A percentile compares a stretch with the other conserved stretches of the same genome.
phyloP scores from a whole-genome alignment of 2,888 invertebrate species.

The Lacanobia wlatinum region DNA sequence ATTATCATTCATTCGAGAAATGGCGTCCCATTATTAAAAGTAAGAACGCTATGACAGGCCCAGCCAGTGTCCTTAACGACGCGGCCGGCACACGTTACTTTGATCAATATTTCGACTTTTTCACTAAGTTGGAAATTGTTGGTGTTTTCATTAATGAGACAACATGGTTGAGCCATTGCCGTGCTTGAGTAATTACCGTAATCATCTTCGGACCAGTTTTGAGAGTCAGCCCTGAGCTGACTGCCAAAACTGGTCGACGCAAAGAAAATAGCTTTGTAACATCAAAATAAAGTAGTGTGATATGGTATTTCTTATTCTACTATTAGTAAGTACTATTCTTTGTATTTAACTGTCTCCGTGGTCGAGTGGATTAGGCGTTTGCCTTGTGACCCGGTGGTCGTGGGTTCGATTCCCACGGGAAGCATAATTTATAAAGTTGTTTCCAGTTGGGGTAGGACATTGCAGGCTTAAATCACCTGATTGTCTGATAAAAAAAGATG shows the following conservation, averaged over 20 bases:
- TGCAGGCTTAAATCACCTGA: too few relatives aligned
- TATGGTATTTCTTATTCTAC: not conserved
- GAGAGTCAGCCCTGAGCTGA: conserved; percentile 1
- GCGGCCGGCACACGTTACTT: conserved; percentile 59
- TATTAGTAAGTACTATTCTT: not conserved
- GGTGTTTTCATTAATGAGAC: conserved; percentile 52
- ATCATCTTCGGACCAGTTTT: conserved; percentile 38
- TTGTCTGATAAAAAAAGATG: too few relatives aligned
- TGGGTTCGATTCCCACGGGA: too few relatives aligned
- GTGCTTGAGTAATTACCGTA: conserved; percentile 43
- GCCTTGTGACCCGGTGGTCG: too few relatives aligned
- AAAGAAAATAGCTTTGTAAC: not conserved
- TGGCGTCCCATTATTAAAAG: conserved; percentile 59
- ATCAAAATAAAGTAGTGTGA: not conserved
- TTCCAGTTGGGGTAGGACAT: too few relatives aligned
- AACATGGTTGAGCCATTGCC: conserved; percentile 39
- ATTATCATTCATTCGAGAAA: conserved; percentile 68
- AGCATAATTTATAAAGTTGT: too few relatives aligned
- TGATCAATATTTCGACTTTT: conserved; percentile 68
- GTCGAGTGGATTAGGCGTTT: too few relatives aligned
- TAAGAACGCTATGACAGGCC: conserved; percentile 33
- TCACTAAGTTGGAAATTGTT: conserved; percentile 54
- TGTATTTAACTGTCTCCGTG: too few relatives aligned
- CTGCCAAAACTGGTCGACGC: too few relatives aligned
- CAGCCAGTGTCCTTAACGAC: conserved; percentile 36